Evolutionary conservation across 2,888 invertebrate genomes (phyloP).

Genomic region (Pelosia muscerda): DNA sequence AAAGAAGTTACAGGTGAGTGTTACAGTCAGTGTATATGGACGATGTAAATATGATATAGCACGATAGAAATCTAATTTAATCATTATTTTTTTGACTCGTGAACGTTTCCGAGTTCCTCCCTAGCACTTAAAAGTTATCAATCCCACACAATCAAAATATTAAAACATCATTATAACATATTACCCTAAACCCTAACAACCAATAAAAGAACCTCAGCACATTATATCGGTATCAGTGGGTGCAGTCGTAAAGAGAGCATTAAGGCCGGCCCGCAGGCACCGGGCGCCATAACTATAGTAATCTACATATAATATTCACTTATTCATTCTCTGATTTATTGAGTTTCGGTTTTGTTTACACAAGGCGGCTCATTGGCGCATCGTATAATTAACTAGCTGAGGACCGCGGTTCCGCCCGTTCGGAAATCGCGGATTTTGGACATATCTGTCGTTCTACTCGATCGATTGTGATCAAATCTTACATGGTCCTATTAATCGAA

Average conservation of each 20-base stretch:
- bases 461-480: too few species aligned
- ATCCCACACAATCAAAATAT: constrained; percentile 17
- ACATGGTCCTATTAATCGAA: too few species aligned
- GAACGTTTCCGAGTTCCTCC: not conserved
- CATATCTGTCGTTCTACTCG: too few species aligned
- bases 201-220: constrained; percentile 17
- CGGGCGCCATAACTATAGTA: constrained; percentile 20
- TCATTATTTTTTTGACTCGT: not conserved
- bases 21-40: too few species aligned
- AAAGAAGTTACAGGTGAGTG: not conserved
- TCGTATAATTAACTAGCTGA: constrained; percentile 55
- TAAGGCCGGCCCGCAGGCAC: constrained; percentile 24
- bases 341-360: constrained; percentile 64
- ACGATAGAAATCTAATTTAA: not conserved
- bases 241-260: constrained; percentile 40
- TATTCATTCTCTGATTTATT: constrained; percentile 56
- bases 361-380: constrained; percentile 54
- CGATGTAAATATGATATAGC: too few species aligned
- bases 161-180: constrained; percentile 28
- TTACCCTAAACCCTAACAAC: constrained; percentile 16
- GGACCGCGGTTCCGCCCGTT: too few species aligned
- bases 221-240: constrained; percentile 27
- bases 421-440: too few species aligned
- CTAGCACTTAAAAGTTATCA: not conserved
- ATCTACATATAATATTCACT: constrained; percentile 28